These are phyloP conservation scores for Merluccius polli DNA, from an alignment of 2,797 vertebrate genomes.

Conservation along the genomic window DNA sequence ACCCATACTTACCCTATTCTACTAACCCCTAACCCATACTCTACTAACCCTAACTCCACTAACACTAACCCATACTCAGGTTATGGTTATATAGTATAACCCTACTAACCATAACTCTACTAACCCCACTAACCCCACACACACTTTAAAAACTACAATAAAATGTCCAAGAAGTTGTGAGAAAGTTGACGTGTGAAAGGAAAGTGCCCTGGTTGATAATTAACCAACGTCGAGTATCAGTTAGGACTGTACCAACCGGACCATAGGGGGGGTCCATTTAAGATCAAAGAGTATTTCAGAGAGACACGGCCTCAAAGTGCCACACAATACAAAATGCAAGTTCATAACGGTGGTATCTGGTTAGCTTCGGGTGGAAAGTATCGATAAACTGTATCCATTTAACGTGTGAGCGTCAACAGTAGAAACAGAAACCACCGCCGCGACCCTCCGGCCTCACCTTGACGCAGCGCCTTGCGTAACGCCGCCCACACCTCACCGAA, in stretches of 20 bases:
- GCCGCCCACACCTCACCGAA: slow-evolving; percentile 43
- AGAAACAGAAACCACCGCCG: background rate
- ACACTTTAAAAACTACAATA: background rate
- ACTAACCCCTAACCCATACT: background rate
- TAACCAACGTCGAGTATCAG: slow-evolving; percentile 27
- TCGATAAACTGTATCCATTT: background rate
- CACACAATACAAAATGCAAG: background rate
- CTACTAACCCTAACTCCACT: no score
- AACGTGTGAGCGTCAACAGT: background rate
- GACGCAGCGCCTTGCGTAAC: background rate
- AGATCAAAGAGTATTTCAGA: background rate
- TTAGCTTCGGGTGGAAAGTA: background rate
- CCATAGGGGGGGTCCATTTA: background rate
- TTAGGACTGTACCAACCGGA: slow-evolving; percentile 53
- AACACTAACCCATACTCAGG: background rate
- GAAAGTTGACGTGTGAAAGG: background rate
- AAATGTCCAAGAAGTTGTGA: background rate
- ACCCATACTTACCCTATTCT: no score
- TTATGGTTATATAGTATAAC: no score
- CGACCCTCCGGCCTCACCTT: slow-evolving; percentile 41
- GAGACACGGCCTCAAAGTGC: background rate
- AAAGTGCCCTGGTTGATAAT: slow-evolving; percentile 31
- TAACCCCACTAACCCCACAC: background rate
- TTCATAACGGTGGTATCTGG: background rate
- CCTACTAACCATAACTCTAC: no score